phyloP scores from a whole-genome alignment of 2,113 vertebrate species.

The Callospermophilus lateralis region DNA sequence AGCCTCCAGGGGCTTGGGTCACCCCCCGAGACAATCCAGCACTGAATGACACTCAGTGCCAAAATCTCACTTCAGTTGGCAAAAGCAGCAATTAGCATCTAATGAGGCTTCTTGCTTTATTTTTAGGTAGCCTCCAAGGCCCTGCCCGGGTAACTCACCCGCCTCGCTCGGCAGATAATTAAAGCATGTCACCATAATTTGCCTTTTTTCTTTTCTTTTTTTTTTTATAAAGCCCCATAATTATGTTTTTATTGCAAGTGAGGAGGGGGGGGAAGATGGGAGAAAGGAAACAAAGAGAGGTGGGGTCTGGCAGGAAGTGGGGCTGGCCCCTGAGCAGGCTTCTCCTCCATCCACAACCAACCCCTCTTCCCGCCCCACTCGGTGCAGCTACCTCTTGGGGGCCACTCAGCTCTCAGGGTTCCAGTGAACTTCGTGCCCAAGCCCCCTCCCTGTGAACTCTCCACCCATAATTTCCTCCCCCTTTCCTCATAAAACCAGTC shows the following conservation, averaged over 20 bases:
- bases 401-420: neutral
- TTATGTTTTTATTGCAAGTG: constrained; percentile 89
- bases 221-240: constrained; percentile 86
- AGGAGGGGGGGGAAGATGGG: neutral
- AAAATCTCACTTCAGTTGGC: constrained; percentile 85
- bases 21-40: constrained; percentile 61
- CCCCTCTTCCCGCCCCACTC: neutral
- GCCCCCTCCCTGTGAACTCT: neutral
- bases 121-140: constrained; percentile 91
- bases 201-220: constrained; percentile 82
- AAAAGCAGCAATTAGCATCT: constrained; percentile 90
- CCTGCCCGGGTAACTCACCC: constrained; percentile 89
- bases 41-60: constrained; percentile 81
- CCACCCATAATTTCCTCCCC: rapidly evolving
- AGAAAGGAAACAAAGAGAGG: constrained; percentile 81
- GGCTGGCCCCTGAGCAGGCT: neutral
- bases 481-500: neutral
- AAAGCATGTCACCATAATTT: constrained; percentile 92
- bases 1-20: neutral
- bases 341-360: neutral
- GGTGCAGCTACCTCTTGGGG: neutral
- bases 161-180: constrained; percentile 89
- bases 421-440: neutral
- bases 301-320: constrained; percentile 67
- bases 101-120: constrained; percentile 91